Evolutionary conservation across 2,888 invertebrate species (phyloP).

Genomic region (Caenorhabditis zanzibari): DNA sequence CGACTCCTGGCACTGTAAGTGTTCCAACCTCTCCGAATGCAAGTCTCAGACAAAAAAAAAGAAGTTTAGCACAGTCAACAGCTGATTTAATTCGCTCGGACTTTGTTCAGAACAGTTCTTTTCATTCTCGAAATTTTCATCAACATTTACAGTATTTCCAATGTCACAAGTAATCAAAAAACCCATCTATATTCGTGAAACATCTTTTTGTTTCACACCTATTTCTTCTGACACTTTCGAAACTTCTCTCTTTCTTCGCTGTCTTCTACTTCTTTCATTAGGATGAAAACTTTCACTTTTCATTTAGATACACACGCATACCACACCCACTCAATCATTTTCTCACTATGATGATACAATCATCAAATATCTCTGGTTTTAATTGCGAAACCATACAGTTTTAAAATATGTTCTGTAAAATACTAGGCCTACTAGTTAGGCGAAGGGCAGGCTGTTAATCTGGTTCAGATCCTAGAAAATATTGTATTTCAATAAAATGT

Average conservation of each 20-base stretch:
- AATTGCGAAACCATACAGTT: no score
- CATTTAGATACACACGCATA: not conserved
- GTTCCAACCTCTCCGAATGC: not conserved
- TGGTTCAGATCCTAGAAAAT: no score
- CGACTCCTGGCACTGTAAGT: constrained; percentile 73
- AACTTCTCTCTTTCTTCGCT: not conserved
- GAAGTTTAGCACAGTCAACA: not conserved
- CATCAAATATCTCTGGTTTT: not conserved
- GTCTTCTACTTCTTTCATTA: not conserved
- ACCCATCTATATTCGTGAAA: not conserved
- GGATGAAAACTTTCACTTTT: constrained; percentile 4
- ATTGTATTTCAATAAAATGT: no score
- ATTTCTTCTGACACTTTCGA: constrained; percentile 8
- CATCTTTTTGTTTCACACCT: constrained; percentile 2
- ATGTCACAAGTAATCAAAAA: not conserved
- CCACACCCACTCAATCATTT: constrained; percentile 23
- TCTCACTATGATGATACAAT: constrained; percentile 2
- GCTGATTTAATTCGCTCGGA: no score
- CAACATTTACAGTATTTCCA: not conserved
- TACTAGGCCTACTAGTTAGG: no score
- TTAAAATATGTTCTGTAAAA: no score
- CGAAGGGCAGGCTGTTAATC: no score
- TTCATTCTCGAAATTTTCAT: no score
- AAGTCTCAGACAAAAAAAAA: no score
- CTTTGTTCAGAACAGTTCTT: no score